Base-by-base conservation (phyloP, 1,140 invertebrate species). In the Limonius californicus region DNA sequence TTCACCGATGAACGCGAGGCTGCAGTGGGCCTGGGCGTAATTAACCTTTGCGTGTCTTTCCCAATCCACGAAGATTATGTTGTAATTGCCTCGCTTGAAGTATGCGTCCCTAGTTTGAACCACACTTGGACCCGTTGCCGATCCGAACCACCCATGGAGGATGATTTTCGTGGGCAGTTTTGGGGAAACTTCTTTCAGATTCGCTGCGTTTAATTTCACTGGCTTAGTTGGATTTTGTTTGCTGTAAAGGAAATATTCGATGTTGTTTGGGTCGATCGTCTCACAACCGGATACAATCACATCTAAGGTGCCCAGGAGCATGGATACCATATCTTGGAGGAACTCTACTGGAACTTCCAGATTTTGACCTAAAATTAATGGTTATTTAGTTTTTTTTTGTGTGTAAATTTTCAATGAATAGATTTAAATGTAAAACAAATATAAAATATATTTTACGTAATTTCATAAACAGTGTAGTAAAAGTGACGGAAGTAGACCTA, bases 51-150 rank as follows among this genome's bases (percentile, higher is more conserved):
- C 83, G 2, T 80, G 74, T 0, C 73, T 64, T 12, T 75, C 80
- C 87, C 87, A 89, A 63, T 88, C 83, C 0, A 89, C 76, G n/a
- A 80, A 74, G 59, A 89, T 83, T 1, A 88, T 75, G 65, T 89
- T 89, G 14, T 81, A 81, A 65, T 85, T 79, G 0, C 72, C 78
- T 9, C 66, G 70, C 15, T 70, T 64, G 1, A 87, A 70, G 68
- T 85, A 87, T 32, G 81, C 83, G 72, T 61, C 59, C 11, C 70
- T 67, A 18, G 11, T 74, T 72, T 66, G 74, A 70, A 57, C 77
- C 20, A 72, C 68, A 76, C 71, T 62, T 73, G 60, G 12, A 19
- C 15, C 66, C 23, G 60, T 56, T 27, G 57, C 71, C 70, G 70
- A 78, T 65, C 72, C 72, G 0, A 69, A 76, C 80, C 81, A 84